Conservation (phyloP, 2,797 vertebrate genomes). For the Onychomys arenicola region DNA sequence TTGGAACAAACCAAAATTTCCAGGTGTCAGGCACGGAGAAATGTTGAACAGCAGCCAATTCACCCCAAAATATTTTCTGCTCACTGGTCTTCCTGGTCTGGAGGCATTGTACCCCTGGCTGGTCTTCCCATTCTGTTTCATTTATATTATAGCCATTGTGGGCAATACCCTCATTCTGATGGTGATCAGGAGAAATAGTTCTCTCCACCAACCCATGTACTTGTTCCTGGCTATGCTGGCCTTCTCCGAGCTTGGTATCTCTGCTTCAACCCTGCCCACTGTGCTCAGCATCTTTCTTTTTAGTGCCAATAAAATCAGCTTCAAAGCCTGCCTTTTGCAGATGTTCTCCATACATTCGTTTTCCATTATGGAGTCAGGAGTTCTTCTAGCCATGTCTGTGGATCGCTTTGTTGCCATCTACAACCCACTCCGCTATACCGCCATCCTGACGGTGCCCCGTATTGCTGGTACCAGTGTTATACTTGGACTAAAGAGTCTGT, state of each 20-base stretch:
- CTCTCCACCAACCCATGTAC: slow-evolving; percentile 89
- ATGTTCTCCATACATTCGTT: slow-evolving; percentile 91
- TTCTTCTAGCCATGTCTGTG: slow-evolving; percentile 90
- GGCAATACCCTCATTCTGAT: slow-evolving; percentile 87
- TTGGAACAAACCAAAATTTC: background rate
- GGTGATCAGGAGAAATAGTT: slow-evolving; percentile 82
- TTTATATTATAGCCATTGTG: slow-evolving; percentile 70
- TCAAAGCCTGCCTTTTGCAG: slow-evolving; percentile 89
- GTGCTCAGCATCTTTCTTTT: slow-evolving; percentile 87
- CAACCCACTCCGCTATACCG: slow-evolving; percentile 44
- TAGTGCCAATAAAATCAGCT: slow-evolving; percentile 83
- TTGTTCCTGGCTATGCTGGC: slow-evolving; percentile 88
- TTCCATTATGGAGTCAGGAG: slow-evolving; percentile 90
- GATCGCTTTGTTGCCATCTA: slow-evolving; percentile 88
- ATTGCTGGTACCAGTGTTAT: background rate
- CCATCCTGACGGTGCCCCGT: background rate
- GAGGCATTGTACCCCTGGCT: slow-evolving; percentile 64
- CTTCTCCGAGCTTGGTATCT: slow-evolving; percentile 86
- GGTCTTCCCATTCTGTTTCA: slow-evolving; percentile 50
- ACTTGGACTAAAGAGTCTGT: slow-evolving; percentile 58
- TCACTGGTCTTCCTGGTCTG: slow-evolving; percentile 67
- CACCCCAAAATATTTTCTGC: slow-evolving; percentile 58
- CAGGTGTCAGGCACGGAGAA: background rate
- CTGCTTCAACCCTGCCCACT: slow-evolving; percentile 87
- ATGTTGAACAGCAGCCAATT: background rate